Conservation (phyloP, 2,113 vertebrate species). For the Sinocyclocheilus grahami region DNA sequence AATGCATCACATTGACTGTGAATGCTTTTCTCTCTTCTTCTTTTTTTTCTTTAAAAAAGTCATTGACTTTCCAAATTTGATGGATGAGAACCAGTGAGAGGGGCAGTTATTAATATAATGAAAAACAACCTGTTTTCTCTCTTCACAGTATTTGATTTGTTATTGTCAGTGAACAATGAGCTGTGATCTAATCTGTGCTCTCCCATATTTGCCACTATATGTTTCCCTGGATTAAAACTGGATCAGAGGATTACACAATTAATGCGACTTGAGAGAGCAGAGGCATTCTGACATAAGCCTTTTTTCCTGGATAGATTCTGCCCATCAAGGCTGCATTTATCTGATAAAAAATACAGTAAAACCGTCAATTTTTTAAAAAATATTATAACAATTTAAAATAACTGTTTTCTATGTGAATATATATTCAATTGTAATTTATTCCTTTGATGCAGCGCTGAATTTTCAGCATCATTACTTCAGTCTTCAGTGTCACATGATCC, state of each 20-base stretch:
- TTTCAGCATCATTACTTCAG: neutral
- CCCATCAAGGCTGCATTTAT: neutral
- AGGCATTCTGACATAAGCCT: neutral
- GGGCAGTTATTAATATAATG: neutral
- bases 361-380: no score
- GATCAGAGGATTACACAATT: constrained; percentile 61
- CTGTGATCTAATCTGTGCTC: constrained; percentile 53
- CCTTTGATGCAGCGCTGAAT: neutral
- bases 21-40: neutral
- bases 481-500: neutral
- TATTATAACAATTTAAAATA: neutral
- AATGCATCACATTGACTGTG: neutral
- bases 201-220: constrained; percentile 53
- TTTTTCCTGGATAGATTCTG: neutral
- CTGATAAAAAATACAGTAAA: neutral
- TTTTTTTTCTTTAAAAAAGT: neutral
- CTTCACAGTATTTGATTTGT: constrained; percentile 19
- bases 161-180: constrained; percentile 42
- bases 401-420: neutral
- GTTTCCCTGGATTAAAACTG: constrained; percentile 54
- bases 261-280: constrained; percentile 46
- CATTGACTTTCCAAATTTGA: neutral
- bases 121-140: constrained; percentile 44
- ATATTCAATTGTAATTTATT: neutral
- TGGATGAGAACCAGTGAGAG: neutral